phyloP scores from a whole-genome alignment of 2,113 vertebrate genomes.

The Trogon surrucura region DNA sequence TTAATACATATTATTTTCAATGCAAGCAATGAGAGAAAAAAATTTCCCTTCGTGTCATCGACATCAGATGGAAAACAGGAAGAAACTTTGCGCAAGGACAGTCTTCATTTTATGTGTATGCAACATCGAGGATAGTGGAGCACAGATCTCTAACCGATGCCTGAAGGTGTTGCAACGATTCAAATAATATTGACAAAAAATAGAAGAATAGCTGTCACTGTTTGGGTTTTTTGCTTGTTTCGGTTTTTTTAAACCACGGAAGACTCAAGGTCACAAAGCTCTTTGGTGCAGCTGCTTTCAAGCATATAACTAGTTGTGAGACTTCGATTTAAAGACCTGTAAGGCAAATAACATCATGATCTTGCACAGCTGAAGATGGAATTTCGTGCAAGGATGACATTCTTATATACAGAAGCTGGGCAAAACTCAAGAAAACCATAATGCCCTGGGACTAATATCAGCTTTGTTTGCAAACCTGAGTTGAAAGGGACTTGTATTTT shows the following conservation, averaged over 20 bases:
- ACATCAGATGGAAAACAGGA: neutral
- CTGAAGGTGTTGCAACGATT: neutral
- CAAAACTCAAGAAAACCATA: neutral
- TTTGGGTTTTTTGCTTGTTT: too few relatives aligned
- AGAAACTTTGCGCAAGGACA: neutral
- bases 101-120: neutral
- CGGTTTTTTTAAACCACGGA: neutral
- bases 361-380: neutral
- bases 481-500: neutral
- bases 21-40: neutral
- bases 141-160: neutral
- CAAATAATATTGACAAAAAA: neutral
- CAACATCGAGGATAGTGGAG: neutral
- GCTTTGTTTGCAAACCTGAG: neutral
- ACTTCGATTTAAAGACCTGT: neutral
- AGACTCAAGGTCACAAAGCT: neutral
- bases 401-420: neutral
- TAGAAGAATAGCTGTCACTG: neutral
- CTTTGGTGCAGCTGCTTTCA: neutral
- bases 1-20: neutral
- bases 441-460: neutral
- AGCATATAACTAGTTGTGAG: neutral
- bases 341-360: neutral
- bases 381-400: neutral
- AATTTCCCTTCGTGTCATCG: neutral